These are phyloP conservation scores for Pica pica DNA, from an alignment of 2,113 vertebrate species.

Conservation along the genomic window DNA sequence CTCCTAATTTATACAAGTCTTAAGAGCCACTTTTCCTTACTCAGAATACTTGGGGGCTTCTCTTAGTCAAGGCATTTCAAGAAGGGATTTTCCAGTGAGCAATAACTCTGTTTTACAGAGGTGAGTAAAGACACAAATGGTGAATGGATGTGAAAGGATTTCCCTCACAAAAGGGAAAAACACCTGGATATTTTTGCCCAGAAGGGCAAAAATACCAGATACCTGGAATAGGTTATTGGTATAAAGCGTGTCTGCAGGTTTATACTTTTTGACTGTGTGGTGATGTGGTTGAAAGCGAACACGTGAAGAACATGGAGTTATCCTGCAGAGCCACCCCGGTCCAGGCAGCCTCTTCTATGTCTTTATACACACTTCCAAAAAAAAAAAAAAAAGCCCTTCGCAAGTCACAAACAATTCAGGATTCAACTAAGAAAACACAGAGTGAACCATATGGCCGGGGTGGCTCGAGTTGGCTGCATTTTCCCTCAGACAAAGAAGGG, in stretches of 20 bases:
- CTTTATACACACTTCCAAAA: constrained; percentile 65
- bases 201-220: background rate
- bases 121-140: accelerated
- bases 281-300: background rate
- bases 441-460: constrained; percentile 83
- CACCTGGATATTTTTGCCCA: background rate
- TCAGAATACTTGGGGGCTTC: background rate
- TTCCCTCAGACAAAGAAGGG: constrained; percentile 82
- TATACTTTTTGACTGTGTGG: background rate
- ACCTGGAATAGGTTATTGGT: accelerated
- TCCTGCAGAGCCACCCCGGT: background rate
- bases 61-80: background rate
- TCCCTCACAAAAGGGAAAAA: background rate
- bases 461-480: constrained; percentile 81
- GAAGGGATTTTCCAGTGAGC: background rate
- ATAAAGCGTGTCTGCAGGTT: accelerated
- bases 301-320: background rate
- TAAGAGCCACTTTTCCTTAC: background rate
- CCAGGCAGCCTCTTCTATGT: constrained; percentile 44
- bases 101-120: background rate
- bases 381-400: constrained; percentile 20
- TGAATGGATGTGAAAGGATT: background rate
- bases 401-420: constrained; percentile 78
- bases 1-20: background rate
- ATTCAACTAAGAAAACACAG: constrained; percentile 80